Evolutionary conservation across 2,888 invertebrate species (phyloP).

Genomic region (Polydrusus pterygomalis): DNA sequence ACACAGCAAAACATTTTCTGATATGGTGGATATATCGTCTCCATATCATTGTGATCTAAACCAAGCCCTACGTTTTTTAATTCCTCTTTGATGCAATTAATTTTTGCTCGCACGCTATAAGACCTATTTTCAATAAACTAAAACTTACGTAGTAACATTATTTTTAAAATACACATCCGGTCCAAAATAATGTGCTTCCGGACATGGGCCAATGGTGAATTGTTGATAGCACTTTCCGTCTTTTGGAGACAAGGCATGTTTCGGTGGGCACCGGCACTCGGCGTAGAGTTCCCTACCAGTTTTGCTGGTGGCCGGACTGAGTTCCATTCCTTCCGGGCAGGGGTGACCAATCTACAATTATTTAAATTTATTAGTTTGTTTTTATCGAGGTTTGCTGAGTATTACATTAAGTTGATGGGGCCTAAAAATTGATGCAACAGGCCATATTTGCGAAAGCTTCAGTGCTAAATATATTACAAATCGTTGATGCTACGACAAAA

Average conservation of each 20-base stretch:
- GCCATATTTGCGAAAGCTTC: no score
- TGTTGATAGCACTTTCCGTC: slow-evolving; percentile 84
- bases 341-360: slow-evolving; percentile 79
- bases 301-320: slow-evolving; percentile 77
- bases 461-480: no score
- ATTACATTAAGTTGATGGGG: no score
- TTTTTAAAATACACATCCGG: slow-evolving; percentile 72
- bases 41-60: no score
- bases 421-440: no score
- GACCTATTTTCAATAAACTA: not conserved
- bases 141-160: slow-evolving; percentile 55
- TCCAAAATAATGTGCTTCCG: slow-evolving; percentile 83
- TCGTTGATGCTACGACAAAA: no score
- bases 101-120: no score
- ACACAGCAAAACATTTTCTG: no score
- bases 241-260: slow-evolving; percentile 81
- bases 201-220: slow-evolving; percentile 84
- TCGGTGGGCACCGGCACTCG: slow-evolving; percentile 89
- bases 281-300: slow-evolving; percentile 75
- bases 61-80: no score
- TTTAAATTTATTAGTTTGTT: not conserved
- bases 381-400: not conserved
- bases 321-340: slow-evolving; percentile 89
- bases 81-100: no score
- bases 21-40: no score